Conservation (phyloP, 2,888 invertebrate species). For the Polydrusus cervinus region DNA sequence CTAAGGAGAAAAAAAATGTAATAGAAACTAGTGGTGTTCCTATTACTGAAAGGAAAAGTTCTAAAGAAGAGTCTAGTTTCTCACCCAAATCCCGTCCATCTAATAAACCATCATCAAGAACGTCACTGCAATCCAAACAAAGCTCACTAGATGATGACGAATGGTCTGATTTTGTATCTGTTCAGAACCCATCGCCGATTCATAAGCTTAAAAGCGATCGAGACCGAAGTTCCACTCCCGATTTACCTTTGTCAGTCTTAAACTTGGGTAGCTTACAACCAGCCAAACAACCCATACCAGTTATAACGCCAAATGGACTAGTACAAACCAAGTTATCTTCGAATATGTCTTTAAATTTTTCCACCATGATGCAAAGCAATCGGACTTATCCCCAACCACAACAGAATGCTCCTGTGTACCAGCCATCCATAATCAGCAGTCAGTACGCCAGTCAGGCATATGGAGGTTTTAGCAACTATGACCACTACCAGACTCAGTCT, state of each 20-base stretch:
- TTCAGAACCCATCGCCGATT: slow-evolving; percentile 59
- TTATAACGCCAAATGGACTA: slow-evolving; percentile 67
- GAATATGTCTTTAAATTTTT: slow-evolving; percentile 36
- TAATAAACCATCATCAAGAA: neutral
- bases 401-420: slow-evolving; percentile 44
- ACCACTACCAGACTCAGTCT: neutral
- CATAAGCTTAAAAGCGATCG: slow-evolving; percentile 58
- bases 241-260: slow-evolving; percentile 67
- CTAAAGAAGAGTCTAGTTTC: neutral
- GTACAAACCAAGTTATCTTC: slow-evolving; percentile 67
- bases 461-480: slow-evolving; percentile 36
- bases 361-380: slow-evolving; percentile 48
- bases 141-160: slow-evolving; percentile 71
- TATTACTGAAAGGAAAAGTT: neutral
- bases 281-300: slow-evolving; percentile 67
- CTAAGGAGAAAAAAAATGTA: neutral
- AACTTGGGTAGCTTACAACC: slow-evolving; percentile 67
- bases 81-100: neutral
- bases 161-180: slow-evolving; percentile 77
- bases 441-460: slow-evolving; percentile 62
- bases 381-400: slow-evolving; percentile 42
- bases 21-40: neutral
- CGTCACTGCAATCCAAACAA: slow-evolving; percentile 23
- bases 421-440: slow-evolving; percentile 65
- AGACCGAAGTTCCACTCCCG: slow-evolving; percentile 65